Evolutionary conservation across 1,140 invertebrate genomes (phyloP).

Genomic region (Luehdorfia chinensis): DNA sequence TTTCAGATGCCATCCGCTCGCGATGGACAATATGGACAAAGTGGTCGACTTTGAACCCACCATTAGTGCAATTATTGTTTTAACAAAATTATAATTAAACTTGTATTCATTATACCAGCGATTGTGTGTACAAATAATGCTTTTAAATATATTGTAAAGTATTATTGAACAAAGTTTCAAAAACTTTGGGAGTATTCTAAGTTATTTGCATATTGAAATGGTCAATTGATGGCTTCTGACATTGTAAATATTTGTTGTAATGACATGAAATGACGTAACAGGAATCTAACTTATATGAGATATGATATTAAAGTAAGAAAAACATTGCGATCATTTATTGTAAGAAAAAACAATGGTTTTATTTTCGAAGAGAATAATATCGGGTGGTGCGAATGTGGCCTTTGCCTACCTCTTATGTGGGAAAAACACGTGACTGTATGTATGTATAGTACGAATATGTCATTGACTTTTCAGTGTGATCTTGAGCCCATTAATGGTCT

Average conservation of each 20-base stretch:
- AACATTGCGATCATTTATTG: not conserved
- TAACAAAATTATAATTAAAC: not conserved
- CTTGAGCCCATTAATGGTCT: no score
- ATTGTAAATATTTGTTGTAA: constrained; percentile 3
- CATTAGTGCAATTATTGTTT: constrained; percentile 35
- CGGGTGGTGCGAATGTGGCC: no score
- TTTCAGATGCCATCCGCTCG: constrained; percentile 20
- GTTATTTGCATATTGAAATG: not conserved
- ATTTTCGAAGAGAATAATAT: no score
- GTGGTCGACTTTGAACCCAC: constrained; percentile 25
- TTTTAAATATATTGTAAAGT: not conserved
- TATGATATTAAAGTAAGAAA: not conserved
- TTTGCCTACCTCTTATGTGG: no score
- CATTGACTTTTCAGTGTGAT: no score
- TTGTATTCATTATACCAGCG: not conserved
- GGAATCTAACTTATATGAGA: not conserved
- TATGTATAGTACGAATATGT: no score
- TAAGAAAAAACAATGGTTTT: no score
- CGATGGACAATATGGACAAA: not conserved
- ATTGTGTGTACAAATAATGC: constrained; percentile 18
- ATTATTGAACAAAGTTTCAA: constrained; percentile 9
- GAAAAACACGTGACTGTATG: no score
- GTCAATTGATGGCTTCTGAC: not conserved
- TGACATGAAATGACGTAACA: not conserved
- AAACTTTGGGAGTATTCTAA: constrained; percentile 7